These are phyloP conservation scores for Phanerotoma sp. DNA, from an alignment of 2,888 invertebrate species.

Conservation along the genomic window DNA sequence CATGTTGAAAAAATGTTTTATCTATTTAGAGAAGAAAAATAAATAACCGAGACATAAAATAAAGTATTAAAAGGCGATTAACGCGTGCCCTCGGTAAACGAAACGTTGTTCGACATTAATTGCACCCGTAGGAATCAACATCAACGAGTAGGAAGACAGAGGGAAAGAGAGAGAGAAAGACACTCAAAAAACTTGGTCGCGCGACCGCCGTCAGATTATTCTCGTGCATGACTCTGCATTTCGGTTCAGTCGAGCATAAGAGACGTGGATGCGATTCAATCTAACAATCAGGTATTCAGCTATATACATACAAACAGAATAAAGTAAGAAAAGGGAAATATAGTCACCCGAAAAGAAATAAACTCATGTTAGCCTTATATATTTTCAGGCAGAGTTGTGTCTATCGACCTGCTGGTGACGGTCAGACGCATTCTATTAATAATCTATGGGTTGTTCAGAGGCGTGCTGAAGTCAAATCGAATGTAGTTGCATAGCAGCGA, in stretches of 20 bases:
- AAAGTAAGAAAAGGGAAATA: background rate
- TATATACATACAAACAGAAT: background rate
- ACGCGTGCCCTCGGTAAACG: conserved; percentile 2
- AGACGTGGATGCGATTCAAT: conserved; percentile 3
- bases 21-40: background rate
- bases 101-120: conserved; percentile 5
- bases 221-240: conserved; percentile 16
- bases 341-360: background rate
- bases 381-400: conserved; percentile 24
- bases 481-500: conserved; percentile 3
- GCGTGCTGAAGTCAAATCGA: conserved; percentile 34
- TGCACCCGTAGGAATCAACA: conserved; percentile 11
- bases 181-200: conserved; percentile 13
- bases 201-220: conserved; percentile 24
- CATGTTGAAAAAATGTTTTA: too few species aligned
- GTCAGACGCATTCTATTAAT: conserved; percentile 55
- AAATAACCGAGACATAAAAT: background rate
- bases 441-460: conserved; percentile 52
- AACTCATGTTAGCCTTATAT: conserved; percentile 20
- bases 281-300: background rate
- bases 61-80: background rate
- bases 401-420: conserved; percentile 40
- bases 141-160: background rate
- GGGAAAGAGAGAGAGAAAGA: conserved; percentile 7
- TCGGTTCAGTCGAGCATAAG: conserved; percentile 4